phyloP scores from a whole-genome alignment of 2,888 invertebrate genomes.

The Hirtodrosophila confusa region DNA sequence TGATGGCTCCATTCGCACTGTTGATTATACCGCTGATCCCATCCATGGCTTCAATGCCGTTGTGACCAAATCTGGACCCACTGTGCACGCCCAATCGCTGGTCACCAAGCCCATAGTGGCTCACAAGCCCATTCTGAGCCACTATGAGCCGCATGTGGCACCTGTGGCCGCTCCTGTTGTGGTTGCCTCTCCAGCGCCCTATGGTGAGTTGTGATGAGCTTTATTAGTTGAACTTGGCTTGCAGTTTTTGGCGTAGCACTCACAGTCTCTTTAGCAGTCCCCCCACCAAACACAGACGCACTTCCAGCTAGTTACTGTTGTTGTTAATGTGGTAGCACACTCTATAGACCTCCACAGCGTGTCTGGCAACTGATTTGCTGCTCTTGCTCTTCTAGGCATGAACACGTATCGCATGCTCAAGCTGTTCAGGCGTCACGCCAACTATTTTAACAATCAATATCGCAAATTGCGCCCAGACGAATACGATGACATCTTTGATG shows the following conservation, averaged over 20 bases:
- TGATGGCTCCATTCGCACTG: slow-evolving; percentile 84
- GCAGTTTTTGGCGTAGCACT: slow-evolving; percentile 17
- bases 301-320: slow-evolving; percentile 34
- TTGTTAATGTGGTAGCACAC: slow-evolving; percentile 23
- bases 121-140: slow-evolving; percentile 78
- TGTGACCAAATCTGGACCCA: slow-evolving; percentile 84
- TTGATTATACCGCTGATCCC: slow-evolving; percentile 84
- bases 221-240: slow-evolving; percentile 18
- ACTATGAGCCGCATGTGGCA: slow-evolving; percentile 76
- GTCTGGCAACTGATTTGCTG: slow-evolving; percentile 34
- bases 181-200: slow-evolving; percentile 81
- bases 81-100: slow-evolving; percentile 82
- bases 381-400: slow-evolving; percentile 77
- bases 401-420: slow-evolving; percentile 83
- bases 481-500: slow-evolving; percentile 42
- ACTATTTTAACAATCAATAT: slow-evolving; percentile 82
- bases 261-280: slow-evolving; percentile 22
- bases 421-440: slow-evolving; percentile 82
- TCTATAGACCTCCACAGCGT: neutral
- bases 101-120: slow-evolving; percentile 82
- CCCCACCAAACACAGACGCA: slow-evolving; percentile 30
- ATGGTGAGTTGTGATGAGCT: slow-evolving; percentile 63
- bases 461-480: slow-evolving; percentile 82
- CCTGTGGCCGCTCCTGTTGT: slow-evolving; percentile 78
- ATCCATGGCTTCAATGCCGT: slow-evolving; percentile 84